A percentile compares a stretch with the other conserved stretches of the same genome.
Conservation (phyloP, 2,797 vertebrate genomes). For the Eulemur mongoz region DNA sequence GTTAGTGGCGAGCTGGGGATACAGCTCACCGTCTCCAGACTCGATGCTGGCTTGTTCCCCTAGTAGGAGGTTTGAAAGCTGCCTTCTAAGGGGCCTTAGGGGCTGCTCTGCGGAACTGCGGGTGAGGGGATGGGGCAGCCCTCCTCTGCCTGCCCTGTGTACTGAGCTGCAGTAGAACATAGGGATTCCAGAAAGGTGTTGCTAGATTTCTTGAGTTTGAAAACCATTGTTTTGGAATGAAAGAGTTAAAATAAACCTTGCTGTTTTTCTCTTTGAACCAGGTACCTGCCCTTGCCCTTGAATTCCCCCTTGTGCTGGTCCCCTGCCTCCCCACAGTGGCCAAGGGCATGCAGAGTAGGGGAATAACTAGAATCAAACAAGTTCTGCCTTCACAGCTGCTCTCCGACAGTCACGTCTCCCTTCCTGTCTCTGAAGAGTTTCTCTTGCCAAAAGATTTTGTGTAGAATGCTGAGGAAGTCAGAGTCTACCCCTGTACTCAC, state of each 20-base stretch:
- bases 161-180: neutral
- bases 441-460: neutral
- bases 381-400: neutral
- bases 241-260: neutral
- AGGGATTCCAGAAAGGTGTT: neutral
- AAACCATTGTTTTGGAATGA: neutral
- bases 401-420: neutral
- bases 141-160: neutral
- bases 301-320: no score
- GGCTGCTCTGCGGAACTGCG: no score
- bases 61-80: neutral
- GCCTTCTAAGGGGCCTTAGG: neutral
- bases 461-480: neutral
- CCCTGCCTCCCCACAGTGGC: neutral
- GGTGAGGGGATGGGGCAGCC: no score
- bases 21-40: neutral
- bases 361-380: neutral
- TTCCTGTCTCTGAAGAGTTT: neutral
- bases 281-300: neutral
- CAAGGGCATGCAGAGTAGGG: neutral
- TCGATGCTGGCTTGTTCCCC: no score
- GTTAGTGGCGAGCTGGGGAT: neutral
- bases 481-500: neutral
- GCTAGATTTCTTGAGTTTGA: neutral
- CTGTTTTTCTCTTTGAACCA: neutral